Base-by-base conservation (phyloP, 2,113 vertebrate species). In the Muntiacus reevesi region DNA sequence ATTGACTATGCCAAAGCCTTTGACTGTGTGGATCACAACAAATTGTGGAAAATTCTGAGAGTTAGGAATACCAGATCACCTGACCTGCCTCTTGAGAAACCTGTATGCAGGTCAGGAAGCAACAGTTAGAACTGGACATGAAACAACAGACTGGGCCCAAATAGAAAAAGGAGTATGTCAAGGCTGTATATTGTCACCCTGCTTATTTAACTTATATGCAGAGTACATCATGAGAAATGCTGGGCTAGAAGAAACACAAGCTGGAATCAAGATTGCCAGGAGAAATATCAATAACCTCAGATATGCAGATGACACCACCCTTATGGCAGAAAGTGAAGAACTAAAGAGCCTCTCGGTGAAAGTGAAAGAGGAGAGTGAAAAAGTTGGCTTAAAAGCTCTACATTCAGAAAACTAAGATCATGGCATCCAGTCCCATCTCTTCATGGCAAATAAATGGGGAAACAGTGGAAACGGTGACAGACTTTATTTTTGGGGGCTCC, bases 401-500 rank as follows among this genome's bases (percentile, higher is more conserved):
- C 33, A 2, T 36, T 67, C 33, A 10, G 33, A 36, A 36, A 67
- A 67, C 17, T 5, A 67, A 67, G 4, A 67, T 8, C 54, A 55
- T 21, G 8, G 17, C 4, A 67, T 67, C 64, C 0, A 17, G 8
- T 36, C 3, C 33, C 17, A 67, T 36, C 64, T 11, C 33, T 36
- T 36, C 33, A 67, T 67, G 64, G 33, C 8, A 67, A 21, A 67
- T 67, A 36, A 10, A 11, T 67, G 33, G 64, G 8, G 4, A 36
- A 67, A 21, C 2, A 67, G 8, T 67, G 33, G 62, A 67, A 67
- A 19, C 4, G 5, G 64, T 67, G 33, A 5, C 33, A 9, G 62
- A 67, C 17, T 71, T 0, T 5, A 67, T 36, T 67, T 71, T 36
- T 0, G 0, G 1, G 30, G 64, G n/a, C 64, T 71, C 8, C 64